A percentile compares a stretch with the other conserved stretches of the same genome.
phyloP scores from a whole-genome alignment of 2,888 invertebrate species.

The Idaea biselata region DNA sequence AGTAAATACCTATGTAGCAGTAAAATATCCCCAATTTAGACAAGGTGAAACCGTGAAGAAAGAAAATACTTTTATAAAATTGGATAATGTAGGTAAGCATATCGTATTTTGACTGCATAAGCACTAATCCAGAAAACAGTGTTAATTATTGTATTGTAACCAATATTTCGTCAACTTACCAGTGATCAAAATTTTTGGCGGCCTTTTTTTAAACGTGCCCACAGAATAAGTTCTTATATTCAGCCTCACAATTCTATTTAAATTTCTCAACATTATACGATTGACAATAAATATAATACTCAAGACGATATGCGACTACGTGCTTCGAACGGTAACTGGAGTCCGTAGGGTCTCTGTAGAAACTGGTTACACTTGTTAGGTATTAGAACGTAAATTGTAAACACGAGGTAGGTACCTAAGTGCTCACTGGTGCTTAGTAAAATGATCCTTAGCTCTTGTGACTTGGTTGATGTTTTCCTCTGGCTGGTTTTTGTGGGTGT shows the following conservation, averaged over 20 bases:
- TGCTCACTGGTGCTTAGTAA: conserved; percentile 16
- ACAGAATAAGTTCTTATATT: conserved; percentile 55
- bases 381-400: conserved; percentile 23
- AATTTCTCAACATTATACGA: conserved; percentile 48
- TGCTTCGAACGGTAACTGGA: conserved; percentile 55
- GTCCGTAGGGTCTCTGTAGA: conserved; percentile 38
- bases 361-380: conserved; percentile 57
- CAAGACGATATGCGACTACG: conserved; percentile 54
- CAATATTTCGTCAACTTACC: conserved; percentile 58
- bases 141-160: no score
- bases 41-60: not conserved
- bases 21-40: not conserved
- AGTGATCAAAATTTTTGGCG: conserved; percentile 81
- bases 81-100: no score
- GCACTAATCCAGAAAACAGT: no score
- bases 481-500: conserved; percentile 15
- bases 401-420: conserved; percentile 8
- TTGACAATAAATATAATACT: no score
- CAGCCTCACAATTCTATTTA: conserved; percentile 43
- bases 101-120: no score
- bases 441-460: conserved; percentile 37
- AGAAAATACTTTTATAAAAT: not conserved
- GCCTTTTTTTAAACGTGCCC: conserved; percentile 41
- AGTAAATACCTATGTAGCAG: no score
- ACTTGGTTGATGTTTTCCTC: conserved; percentile 11